phyloP scores from a whole-genome alignment of 2,888 invertebrate genomes.

The Mesorhabditis belari region DNA sequence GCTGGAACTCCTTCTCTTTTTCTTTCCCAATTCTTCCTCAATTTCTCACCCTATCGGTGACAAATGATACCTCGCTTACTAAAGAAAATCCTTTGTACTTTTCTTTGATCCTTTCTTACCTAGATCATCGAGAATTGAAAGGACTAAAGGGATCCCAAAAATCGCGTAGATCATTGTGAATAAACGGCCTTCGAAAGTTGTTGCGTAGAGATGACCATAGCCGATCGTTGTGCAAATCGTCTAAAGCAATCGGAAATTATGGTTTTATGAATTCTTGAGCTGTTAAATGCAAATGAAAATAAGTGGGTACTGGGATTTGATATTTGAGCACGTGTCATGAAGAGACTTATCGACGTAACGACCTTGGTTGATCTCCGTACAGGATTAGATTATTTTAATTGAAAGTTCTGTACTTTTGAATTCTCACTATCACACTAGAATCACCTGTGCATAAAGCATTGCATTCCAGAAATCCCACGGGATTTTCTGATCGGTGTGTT shows the following conservation, averaged over 20 bases:
- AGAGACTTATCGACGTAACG: too few relatives aligned
- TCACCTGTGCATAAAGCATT: slow-evolving; percentile 48
- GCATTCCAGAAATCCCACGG: slow-evolving; percentile 51
- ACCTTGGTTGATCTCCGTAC: too few relatives aligned
- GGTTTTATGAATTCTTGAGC: too few relatives aligned
- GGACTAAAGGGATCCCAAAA: slow-evolving; percentile 87
- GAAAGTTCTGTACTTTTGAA: neutral
- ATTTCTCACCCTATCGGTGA: too few relatives aligned
- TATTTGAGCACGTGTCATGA: too few relatives aligned
- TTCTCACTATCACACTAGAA: neutral
- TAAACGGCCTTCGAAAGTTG: slow-evolving; percentile 73
- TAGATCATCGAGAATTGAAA: slow-evolving; percentile 76
- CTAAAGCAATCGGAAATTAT: too few relatives aligned
- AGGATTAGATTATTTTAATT: neutral
- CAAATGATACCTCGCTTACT: too few relatives aligned
- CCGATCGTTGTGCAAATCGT: slow-evolving; percentile 51
- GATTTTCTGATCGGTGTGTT: slow-evolving; percentile 46
- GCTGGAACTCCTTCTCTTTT: too few relatives aligned
- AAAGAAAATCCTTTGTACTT: too few relatives aligned
- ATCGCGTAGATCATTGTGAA: slow-evolving; percentile 86
- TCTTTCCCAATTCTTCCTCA: too few relatives aligned
- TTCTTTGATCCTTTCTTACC: slow-evolving; percentile 22
- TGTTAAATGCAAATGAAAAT: too few relatives aligned
- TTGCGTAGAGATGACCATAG: slow-evolving; percentile 80
- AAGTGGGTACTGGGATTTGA: too few relatives aligned